Conservation (phyloP, 2,113 vertebrate genomes). For the Larimichthys polyactis region DNA sequence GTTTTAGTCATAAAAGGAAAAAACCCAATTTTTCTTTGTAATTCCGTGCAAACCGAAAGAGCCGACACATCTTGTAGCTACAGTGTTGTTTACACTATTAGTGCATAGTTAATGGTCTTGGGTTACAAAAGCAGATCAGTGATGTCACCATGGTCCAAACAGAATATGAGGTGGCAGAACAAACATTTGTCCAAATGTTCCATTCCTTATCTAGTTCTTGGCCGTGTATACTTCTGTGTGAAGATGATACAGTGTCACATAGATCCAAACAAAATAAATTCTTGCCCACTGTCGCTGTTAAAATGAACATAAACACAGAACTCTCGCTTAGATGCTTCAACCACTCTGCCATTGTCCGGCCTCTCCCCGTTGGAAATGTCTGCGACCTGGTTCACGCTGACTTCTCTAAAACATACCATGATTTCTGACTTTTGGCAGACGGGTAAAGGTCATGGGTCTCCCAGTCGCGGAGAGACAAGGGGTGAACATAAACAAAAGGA, state of each 20-base stretch:
- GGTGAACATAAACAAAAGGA: constrained; percentile 68
- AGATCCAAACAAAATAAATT: constrained; percentile 83
- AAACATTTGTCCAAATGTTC: constrained; percentile 77
- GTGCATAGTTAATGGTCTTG: constrained; percentile 55
- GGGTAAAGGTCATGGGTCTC: constrained; percentile 54
- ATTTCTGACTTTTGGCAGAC: constrained; percentile 61
- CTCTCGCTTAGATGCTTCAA: constrained; percentile 55
- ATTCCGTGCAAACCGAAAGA: constrained; percentile 13
- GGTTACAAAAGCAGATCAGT: constrained; percentile 55
- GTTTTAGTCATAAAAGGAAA: neutral
- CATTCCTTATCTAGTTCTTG: constrained; percentile 80
- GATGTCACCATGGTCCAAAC: constrained; percentile 65
- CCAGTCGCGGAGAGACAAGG: constrained; percentile 33
- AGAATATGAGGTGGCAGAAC: constrained; percentile 65
- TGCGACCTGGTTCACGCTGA: constrained; percentile 51
- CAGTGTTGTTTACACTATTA: constrained; percentile 52
- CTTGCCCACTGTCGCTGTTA: constrained; percentile 75
- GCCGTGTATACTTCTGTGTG: constrained; percentile 60
- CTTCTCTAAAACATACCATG: constrained; percentile 47
- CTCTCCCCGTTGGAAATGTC: constrained; percentile 32
- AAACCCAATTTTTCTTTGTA: constrained; percentile 1
- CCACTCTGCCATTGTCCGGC: constrained; percentile 51
- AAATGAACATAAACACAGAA: constrained; percentile 80
- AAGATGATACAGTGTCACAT: constrained; percentile 74
- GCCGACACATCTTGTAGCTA: neutral